phyloP scores from a whole-genome alignment of 2,797 vertebrate genomes.

The Poecilia velifera region DNA sequence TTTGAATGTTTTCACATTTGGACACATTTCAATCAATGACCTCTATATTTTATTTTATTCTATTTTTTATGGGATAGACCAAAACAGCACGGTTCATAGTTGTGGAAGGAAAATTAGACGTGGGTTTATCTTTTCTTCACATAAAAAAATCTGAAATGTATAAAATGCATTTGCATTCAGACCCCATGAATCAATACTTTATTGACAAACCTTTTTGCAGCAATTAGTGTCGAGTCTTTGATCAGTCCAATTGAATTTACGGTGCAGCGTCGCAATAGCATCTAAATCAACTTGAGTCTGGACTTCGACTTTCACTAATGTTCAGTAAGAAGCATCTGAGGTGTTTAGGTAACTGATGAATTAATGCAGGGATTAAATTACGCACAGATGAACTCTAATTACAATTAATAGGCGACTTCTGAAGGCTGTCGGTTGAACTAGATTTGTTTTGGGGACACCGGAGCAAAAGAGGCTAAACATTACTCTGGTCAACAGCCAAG shows the following conservation, averaged over 20 bases:
- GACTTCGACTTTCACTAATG: not conserved
- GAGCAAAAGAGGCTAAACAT: not conserved
- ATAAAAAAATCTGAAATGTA: not conserved
- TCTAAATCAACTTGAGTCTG: not conserved
- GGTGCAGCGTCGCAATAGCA: not conserved
- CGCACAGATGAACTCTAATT: not conserved
- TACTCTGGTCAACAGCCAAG: too few relatives aligned
- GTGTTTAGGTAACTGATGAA: not conserved
- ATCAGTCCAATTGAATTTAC: not conserved
- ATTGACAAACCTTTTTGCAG: not conserved
- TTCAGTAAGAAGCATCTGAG: not conserved
- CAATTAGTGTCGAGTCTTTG: not conserved
- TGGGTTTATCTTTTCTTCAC: not conserved
- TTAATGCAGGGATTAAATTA: not conserved
- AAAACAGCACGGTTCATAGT: not conserved
- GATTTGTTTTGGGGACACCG: not conserved
- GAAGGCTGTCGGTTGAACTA: not conserved
- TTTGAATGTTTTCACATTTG: not conserved
- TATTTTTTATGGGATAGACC: not conserved
- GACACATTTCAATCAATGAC: not conserved
- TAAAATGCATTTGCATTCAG: not conserved
- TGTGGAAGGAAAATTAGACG: not conserved
- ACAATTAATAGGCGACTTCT: not conserved
- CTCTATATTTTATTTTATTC: not conserved
- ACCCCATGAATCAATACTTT: not conserved